A percentile compares a stretch with the other conserved stretches of the same genome.
Conservation (phyloP, 2,797 vertebrate genomes). For the Argyrosomus regius region DNA sequence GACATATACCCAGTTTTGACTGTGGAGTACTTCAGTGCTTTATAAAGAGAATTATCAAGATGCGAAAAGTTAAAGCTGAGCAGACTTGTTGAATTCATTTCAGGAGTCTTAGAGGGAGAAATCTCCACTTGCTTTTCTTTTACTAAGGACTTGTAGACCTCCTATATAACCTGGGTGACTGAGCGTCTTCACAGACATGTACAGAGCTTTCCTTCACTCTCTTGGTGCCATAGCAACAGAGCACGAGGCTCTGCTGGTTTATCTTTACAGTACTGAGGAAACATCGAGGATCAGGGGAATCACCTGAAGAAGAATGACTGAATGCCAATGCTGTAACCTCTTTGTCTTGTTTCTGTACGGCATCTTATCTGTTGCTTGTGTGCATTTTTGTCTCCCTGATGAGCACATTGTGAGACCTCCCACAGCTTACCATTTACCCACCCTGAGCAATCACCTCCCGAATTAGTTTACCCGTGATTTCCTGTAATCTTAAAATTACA, state of each 20-base stretch:
- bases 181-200: conserved; percentile 43
- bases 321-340: not conserved
- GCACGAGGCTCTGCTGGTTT: conserved; percentile 36
- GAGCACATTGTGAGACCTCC: conserved; percentile 36
- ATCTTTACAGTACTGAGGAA: conserved; percentile 35
- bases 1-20: not conserved
- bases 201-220: conserved; percentile 37
- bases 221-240: conserved; percentile 76
- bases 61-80: not conserved
- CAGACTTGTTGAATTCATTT: conserved; percentile 17
- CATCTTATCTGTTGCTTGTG: not conserved
- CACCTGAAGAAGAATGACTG: conserved; percentile 17
- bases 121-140: conserved; percentile 11
- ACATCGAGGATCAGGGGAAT: conserved; percentile 16
- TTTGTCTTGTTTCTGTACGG: not conserved
- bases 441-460: conserved; percentile 37
- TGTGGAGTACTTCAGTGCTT: not conserved
- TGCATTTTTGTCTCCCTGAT: not conserved
- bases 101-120: not conserved
- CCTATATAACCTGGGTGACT: conserved; percentile 29
- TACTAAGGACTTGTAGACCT: not conserved
- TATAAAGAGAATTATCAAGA: not conserved
- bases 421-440: conserved; percentile 39
- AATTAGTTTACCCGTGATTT: conserved; percentile 47
- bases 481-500: conserved; percentile 44